Evolutionary conservation across 1,140 invertebrate species (phyloP), one percentile per base, ranked within the genome.

Genomic region (Zaprionus inermis): DNA sequence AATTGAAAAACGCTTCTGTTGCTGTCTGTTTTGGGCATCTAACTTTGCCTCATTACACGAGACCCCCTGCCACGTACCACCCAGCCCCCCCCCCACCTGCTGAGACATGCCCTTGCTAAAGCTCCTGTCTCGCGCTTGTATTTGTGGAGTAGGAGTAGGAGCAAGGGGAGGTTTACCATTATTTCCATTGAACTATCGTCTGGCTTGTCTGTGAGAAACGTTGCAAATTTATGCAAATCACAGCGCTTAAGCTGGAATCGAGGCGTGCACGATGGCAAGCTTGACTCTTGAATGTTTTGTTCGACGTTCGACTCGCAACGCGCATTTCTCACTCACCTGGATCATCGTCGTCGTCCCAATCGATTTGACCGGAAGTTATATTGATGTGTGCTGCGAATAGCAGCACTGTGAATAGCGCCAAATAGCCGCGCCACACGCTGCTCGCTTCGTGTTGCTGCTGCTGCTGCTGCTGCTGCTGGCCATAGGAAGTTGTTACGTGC

Each of bases 311-410:
- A 18, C 44, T 74, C 30, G 16, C 38, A 68, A 18, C 2, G 28
- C 28, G 30, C 30, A 32, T 32, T 32, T 32, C 38, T 81, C 75
- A 92, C 91, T 91, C 78, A 92, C 91, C 91, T 92, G 91, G 91
- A 92, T 92, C 91, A 79, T 92, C 91, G 61, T 92, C 91, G 66
- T 92, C 91, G 69, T 92, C 91, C 91, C 91, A 92, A 81, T 92
- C 91, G 67, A 92, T 92, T 90, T 92, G 91, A 71, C 90, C 91
- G 75, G 90, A 90, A 80, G 85, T 79, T 49, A 78, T 79, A 72
- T 71, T 85, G 76, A 91, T 81, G 75, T 88, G 81, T 24, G 83
- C 73, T 70, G 81, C 78, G 52, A 91, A 72, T 57, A 85, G 63
- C 58, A 91, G 73, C 66, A 91, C 60, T 59, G 90, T 72, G 67